phyloP scores from a whole-genome alignment of 2,113 vertebrate genomes.

The Thamnophis sirtalis region DNA sequence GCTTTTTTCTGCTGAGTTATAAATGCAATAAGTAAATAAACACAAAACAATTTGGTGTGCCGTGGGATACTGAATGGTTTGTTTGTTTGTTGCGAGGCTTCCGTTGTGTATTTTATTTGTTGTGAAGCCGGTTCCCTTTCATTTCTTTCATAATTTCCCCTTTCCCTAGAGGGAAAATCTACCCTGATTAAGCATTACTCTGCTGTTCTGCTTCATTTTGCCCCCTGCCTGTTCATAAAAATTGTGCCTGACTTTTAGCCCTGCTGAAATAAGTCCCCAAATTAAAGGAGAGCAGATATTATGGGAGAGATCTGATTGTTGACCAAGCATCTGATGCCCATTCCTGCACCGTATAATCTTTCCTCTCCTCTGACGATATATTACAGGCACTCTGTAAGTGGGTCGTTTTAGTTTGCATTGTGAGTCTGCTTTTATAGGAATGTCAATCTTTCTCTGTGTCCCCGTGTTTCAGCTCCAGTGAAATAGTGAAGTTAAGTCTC shows the following conservation, averaged over 20 bases:
- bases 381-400: conserved; percentile 13
- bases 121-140: conserved; percentile 58
- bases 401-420: conserved; percentile 6
- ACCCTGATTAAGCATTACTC: conserved; percentile 62
- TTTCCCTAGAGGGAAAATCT: conserved; percentile 51
- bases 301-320: conserved; percentile 14
- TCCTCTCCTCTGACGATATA: conserved; percentile 12
- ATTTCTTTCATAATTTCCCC: conserved; percentile 62
- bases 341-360: conserved; percentile 14
- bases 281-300: conserved; percentile 38
- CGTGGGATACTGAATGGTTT: conserved; percentile 38
- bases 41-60: conserved; percentile 50
- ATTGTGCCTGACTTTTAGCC: conserved; percentile 50
- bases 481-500: conserved; percentile 26
- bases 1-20: not conserved
- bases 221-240: conserved; percentile 50
- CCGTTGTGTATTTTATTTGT: conserved; percentile 47
- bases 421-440: conserved; percentile 6
- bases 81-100: conserved; percentile 50
- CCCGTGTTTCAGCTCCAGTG: conserved; percentile 31
- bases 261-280: conserved; percentile 46
- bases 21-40: not conserved
- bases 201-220: conserved; percentile 49
- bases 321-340: not conserved
- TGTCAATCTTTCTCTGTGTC: conserved; percentile 25